Evolutionary conservation across 2,888 invertebrate species (phyloP), one percentile per base, ranked within the genome.

Genomic region (Microchrysa polita): DNA sequence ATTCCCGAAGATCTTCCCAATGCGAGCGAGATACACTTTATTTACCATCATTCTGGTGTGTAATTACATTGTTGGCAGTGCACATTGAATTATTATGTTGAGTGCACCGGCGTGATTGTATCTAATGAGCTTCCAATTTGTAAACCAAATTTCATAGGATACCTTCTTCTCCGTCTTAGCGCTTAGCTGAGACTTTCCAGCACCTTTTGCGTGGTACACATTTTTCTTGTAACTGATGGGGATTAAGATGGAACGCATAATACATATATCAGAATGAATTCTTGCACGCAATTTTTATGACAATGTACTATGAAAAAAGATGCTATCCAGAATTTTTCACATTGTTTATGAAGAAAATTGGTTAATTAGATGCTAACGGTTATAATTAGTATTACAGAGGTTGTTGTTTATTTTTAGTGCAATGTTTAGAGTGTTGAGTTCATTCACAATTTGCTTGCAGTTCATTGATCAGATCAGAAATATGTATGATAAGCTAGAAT

Each of bases 101-200:
- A 44, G 27, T n/a, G n/a, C 27, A 34, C 2, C 27, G 27, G 27
- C 2, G 27, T 34, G 48, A 48, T 65, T 14, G 34, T 20, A n/a
- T 20, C 57, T 55, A 69, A 69, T 69, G 42, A 69, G 57, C 57
- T 40, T 57, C 57, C 69, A 57, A 69, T 69, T 69, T 69, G 69
- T 69, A 69, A 69, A 69, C 57, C 69, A 69, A 69, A 69, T 69
- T 69, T 69, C 23, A 16, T 48, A 2, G 12, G n/a, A 60, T 63
- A 14, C 40, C 7, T 63, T n/a, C n/a, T n/a, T n/a, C n/a, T n/a
- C n/a, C n/a, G n/a, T n/a, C n/a, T n/a, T n/a, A n/a, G n/a, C n/a
- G n/a, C n/a, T n/a, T n/a, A n/a, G 27, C 59, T 59, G 14, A 23
- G 22, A 23, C n/a, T n/a, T 59, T 23, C 27, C 23, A n/a, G 27